Evolutionary conservation across 2,113 vertebrate species (phyloP).

Genomic region (Tupaia tana): DNA sequence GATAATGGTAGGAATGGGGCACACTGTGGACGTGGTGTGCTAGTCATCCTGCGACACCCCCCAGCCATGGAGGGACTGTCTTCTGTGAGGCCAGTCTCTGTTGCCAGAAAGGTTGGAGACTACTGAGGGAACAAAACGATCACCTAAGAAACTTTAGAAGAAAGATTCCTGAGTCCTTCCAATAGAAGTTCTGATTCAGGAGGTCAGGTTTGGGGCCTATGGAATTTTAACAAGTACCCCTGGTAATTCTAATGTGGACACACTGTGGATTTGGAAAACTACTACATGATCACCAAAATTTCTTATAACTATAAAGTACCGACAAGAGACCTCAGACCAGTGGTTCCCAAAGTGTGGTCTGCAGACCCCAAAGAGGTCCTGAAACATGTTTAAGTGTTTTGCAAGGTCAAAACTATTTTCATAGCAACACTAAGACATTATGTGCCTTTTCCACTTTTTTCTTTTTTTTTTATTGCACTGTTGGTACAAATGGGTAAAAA

Average conservation of each 20-base stretch:
- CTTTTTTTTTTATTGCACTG: neutral
- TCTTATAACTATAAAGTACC: neutral
- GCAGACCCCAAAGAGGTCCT: neutral
- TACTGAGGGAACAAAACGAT: neutral
- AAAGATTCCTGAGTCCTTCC: neutral
- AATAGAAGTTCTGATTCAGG: neutral
- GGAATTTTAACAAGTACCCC: neutral
- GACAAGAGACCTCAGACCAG: neutral
- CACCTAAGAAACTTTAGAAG: neutral
- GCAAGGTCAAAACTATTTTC: neutral
- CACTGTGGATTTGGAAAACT: neutral
- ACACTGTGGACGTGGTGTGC: too few relatives aligned
- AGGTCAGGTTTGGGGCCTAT: neutral
- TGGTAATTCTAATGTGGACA: neutral
- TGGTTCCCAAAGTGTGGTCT: neutral
- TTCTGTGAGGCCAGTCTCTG: too few relatives aligned
- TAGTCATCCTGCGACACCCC: too few relatives aligned
- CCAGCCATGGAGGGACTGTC: too few relatives aligned
- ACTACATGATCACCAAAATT: neutral
- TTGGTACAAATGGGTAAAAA: neutral
- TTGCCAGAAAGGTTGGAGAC: too few relatives aligned
- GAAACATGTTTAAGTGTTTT: neutral
- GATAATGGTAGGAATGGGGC: too few relatives aligned
- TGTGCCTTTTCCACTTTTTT: neutral
- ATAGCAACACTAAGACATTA: neutral